Base-by-base conservation (phyloP, 2,888 invertebrate species). In the Gymnosoma rotundatum region DNA sequence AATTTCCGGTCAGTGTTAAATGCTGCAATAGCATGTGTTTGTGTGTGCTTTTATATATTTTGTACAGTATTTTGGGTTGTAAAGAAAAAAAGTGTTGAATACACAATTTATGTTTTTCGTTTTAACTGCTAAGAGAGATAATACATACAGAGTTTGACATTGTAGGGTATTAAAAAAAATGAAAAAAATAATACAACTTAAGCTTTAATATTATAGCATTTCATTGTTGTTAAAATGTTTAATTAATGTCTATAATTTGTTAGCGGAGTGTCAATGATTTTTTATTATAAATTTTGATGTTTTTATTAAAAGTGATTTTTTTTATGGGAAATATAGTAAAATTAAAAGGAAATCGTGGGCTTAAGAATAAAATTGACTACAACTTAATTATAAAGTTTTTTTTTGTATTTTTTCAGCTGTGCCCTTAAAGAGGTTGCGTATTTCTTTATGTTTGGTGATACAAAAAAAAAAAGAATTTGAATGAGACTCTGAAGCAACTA, bases 1-100 rank as follows among this genome's bases (percentile, higher is more conserved):
- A 75, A 56, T 70, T 83, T 83, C 83, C 83, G 78, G 69, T 78
- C 60, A 48, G 42, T 48, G 10, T 72, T 61, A 14, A 48, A 48
- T 52, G 21, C 32, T 32, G 6, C 32, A 32, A 16, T 4, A n/a
- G 14, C 18, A 60, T 42, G 10, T 0, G 56, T 25, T 54, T 63
- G 25, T 50, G 58, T 54, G 52, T 74, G 36, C 18, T 3, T 38
- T 45, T 14, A 48, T 45, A 14, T n/a, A 60, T 16, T 45, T 64
- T 60, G 48, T 64, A 66, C 63, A 63, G 42, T 69, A 58, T 60
- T 67, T 67, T 36, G 58, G 10, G 14, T 50, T 45, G 12, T 6
- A 60, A 21, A 64, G 5, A 8, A 74, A 48, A 75, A 54, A 54
- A 54, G 42, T 69, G 32, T 69, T 69, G 76, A 78, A 69, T 69